These are phyloP conservation scores for Diaprepes abbreviatus DNA, from an alignment of 2,888 invertebrate species.

Conservation along the genomic window DNA sequence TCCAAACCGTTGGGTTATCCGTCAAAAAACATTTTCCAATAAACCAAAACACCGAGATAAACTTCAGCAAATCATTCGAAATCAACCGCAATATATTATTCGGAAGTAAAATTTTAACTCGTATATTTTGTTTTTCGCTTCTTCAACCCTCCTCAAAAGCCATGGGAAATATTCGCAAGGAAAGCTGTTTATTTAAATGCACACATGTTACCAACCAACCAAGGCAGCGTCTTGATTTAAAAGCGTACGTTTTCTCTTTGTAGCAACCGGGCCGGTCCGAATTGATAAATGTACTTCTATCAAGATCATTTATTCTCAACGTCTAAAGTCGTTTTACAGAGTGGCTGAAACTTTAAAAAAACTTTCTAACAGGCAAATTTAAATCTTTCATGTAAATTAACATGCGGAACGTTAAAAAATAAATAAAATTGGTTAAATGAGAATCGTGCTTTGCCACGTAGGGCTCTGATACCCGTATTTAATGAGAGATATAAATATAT, in stretches of 20 bases:
- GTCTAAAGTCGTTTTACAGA: conserved; percentile 14
- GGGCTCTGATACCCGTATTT: too few relatives aligned
- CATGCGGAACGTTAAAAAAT: too few relatives aligned
- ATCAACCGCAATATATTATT: conserved; percentile 4
- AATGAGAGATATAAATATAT: too few relatives aligned
- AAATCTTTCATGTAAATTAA: too few relatives aligned
- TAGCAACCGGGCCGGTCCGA: conserved; percentile 17
- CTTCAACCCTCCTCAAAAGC: conserved; percentile 7
- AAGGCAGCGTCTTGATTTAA: conserved; percentile 23
- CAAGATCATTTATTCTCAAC: conserved; percentile 37
- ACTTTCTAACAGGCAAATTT: not conserved
- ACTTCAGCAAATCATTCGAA: not conserved
- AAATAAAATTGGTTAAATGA: too few relatives aligned
- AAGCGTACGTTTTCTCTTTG: conserved; percentile 23
- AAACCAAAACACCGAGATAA: not conserved
- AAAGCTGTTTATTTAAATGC: conserved; percentile 35
- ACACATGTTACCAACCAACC: conserved; percentile 29
- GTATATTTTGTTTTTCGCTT: conserved; percentile 7
- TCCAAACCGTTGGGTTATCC: too few relatives aligned
- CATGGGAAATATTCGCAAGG: conserved; percentile 17
- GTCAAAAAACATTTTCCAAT: not conserved
- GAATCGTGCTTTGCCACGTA: too few relatives aligned
- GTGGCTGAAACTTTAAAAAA: conserved; percentile 27
- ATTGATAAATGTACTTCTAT: conserved; percentile 38
- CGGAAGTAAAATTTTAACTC: conserved; percentile 1